Conservation (phyloP, 2,888 invertebrate genomes). For the Conistra vaccinii region DNA sequence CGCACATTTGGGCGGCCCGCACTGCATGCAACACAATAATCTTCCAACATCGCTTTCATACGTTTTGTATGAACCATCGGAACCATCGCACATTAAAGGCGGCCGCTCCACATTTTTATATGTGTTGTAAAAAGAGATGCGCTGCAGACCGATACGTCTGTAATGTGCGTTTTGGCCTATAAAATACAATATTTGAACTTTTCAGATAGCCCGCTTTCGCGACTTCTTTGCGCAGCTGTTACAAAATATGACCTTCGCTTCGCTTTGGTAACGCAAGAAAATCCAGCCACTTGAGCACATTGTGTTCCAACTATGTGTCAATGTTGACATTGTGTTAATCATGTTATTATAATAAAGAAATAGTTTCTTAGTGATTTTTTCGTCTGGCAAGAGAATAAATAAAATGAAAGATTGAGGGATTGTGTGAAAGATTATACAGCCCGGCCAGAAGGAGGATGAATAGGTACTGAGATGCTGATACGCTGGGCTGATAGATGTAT, state of each 20-base stretch:
- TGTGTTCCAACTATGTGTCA: neutral
- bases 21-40: no score
- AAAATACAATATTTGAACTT: neutral
- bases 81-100: neutral
- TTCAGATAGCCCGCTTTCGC: neutral
- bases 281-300: constrained; percentile 4
- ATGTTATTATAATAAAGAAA: neutral
- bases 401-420: no score
- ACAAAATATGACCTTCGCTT: constrained; percentile 23
- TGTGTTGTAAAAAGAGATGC: neutral
- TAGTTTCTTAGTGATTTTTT: constrained; percentile 3
- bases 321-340: constrained; percentile 1
- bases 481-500: neutral
- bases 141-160: neutral
- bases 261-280: constrained; percentile 2
- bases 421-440: neutral
- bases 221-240: constrained; percentile 26
- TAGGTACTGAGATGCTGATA: neutral
- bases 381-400: neutral
- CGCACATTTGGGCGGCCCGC: no score
- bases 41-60: no score
- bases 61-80: neutral
- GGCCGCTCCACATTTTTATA: neutral
- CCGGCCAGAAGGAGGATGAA: no score
- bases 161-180: no score